These are phyloP conservation scores for Mastomys natalensis DNA, from an alignment of 2,113 vertebrate species.

Conservation along the genomic window DNA sequence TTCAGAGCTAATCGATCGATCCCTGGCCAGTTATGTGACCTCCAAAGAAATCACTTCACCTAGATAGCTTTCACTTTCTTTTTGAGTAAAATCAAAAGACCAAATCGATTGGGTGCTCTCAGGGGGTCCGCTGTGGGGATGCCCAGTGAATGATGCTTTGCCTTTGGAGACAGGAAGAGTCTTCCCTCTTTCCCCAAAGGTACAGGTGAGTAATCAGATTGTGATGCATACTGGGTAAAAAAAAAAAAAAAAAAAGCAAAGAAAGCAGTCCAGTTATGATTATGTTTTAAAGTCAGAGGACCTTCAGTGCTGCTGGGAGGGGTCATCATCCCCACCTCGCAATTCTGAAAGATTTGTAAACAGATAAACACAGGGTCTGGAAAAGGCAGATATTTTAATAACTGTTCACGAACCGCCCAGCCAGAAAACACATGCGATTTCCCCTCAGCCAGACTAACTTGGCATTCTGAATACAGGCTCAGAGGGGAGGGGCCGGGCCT, in stretches of 20 bases:
- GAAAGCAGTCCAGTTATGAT: background rate
- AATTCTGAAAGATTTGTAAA: constrained; percentile 21
- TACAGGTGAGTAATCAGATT: background rate
- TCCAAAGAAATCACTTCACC: background rate
- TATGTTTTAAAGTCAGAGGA: background rate
- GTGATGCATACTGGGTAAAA: background rate
- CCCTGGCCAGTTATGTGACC: background rate
- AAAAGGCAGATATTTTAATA: background rate
- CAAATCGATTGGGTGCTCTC: background rate
- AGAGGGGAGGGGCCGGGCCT: constrained; percentile 68
- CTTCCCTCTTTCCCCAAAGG: background rate
- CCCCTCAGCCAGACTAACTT: constrained; percentile 55
- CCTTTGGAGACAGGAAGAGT: background rate
- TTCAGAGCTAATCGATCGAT: background rate
- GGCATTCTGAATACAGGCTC: constrained; percentile 54
- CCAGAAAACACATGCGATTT: constrained; percentile 65
- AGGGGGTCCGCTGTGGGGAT: background rate
- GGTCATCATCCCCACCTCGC: background rate
- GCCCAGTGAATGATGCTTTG: background rate
- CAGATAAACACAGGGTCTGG: constrained; percentile 19
- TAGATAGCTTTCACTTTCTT: background rate
- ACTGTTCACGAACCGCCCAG: constrained; percentile 31
- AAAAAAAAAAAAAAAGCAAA: too few relatives aligned
- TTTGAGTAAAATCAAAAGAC: constrained; percentile 10
- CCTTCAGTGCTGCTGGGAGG: background rate